Evolutionary conservation across 2,888 invertebrate species (phyloP).

Genomic region (Diogma glabrata): DNA sequence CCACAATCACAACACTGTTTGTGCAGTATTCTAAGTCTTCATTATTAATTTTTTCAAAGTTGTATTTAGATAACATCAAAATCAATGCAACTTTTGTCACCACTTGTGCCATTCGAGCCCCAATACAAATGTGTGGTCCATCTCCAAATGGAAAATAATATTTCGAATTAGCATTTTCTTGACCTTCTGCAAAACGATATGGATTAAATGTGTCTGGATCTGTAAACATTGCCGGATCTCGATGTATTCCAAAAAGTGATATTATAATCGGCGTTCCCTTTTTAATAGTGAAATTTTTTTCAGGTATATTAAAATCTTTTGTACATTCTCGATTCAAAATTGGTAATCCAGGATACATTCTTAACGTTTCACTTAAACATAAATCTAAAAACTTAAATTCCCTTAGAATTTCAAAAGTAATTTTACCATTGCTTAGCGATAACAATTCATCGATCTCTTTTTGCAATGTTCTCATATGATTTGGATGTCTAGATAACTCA

Average conservation of each 20-base stretch:
- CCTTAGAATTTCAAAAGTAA: slow-evolving; percentile 34
- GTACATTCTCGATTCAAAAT: slow-evolving; percentile 35
- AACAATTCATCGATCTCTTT: slow-evolving; percentile 31
- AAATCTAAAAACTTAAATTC: slow-evolving; percentile 36
- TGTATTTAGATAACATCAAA: slow-evolving; percentile 26
- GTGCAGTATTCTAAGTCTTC: slow-evolving; percentile 29
- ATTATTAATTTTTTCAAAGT: slow-evolving; percentile 23
- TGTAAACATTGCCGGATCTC: slow-evolving; percentile 34
- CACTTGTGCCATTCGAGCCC: slow-evolving; percentile 24
- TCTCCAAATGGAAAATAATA: slow-evolving; percentile 34
- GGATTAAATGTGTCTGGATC: slow-evolving; percentile 37
- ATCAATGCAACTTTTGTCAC: slow-evolving; percentile 30
- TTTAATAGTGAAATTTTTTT: slow-evolving; percentile 27
- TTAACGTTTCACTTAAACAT: slow-evolving; percentile 27
- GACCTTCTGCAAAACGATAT: slow-evolving; percentile 31
- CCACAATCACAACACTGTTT: slow-evolving; percentile 24
- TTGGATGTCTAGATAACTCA: slow-evolving; percentile 35
- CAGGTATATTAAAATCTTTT: slow-evolving; percentile 29
- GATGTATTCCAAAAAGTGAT: slow-evolving; percentile 34
- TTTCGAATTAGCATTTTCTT: slow-evolving; percentile 24
- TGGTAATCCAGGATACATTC: slow-evolving; percentile 37
- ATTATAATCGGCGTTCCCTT: slow-evolving; percentile 33
- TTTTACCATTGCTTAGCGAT: slow-evolving; percentile 25
- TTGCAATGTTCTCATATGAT: slow-evolving; percentile 29
- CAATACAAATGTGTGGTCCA: slow-evolving; percentile 34